phyloP scores from a whole-genome alignment of 2,113 vertebrate species.

The Scomber colias region DNA sequence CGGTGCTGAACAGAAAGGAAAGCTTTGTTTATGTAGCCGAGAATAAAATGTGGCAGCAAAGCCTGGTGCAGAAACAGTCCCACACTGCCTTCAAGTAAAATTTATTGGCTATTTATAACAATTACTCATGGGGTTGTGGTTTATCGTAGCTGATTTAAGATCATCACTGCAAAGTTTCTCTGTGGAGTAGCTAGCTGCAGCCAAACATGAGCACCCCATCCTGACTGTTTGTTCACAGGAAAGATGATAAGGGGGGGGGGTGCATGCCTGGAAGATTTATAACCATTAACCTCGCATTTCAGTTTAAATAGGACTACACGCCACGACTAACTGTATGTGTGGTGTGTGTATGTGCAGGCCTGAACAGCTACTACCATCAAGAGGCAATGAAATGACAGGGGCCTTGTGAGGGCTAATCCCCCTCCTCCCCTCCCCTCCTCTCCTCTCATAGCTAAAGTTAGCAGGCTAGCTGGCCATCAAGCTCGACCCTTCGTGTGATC shows the following conservation, averaged over 20 bases:
- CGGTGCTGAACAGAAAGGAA: constrained; percentile 65
- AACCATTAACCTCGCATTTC: neutral
- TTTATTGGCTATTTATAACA: constrained; percentile 48
- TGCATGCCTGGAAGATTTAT: constrained; percentile 12
- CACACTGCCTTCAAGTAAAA: constrained; percentile 41
- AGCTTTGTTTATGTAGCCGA: constrained; percentile 75
- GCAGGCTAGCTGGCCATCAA: constrained; percentile 62
- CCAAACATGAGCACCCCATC: constrained; percentile 29
- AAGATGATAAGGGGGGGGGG: constrained; percentile 20
- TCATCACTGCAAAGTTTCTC: constrained; percentile 31
- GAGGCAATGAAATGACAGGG: constrained; percentile 69
- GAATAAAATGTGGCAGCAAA: constrained; percentile 73
- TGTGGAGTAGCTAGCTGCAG: constrained; percentile 31
- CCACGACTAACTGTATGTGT: neutral
- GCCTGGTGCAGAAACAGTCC: constrained; percentile 45
- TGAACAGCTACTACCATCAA: constrained; percentile 56
- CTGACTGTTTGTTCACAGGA: constrained; percentile 5
- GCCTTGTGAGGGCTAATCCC: constrained; percentile 75
- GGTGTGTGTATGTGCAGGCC: constrained; percentile 47
- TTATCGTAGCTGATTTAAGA: constrained; percentile 41
- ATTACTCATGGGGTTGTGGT: constrained; percentile 41
- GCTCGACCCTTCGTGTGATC: constrained; percentile 10
- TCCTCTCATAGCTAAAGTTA: constrained; percentile 69
- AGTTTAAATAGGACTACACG: no score
- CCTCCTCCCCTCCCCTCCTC: constrained; percentile 1